phyloP scores from a whole-genome alignment of 2,888 invertebrate species.

The Cheilosia vernalis region DNA sequence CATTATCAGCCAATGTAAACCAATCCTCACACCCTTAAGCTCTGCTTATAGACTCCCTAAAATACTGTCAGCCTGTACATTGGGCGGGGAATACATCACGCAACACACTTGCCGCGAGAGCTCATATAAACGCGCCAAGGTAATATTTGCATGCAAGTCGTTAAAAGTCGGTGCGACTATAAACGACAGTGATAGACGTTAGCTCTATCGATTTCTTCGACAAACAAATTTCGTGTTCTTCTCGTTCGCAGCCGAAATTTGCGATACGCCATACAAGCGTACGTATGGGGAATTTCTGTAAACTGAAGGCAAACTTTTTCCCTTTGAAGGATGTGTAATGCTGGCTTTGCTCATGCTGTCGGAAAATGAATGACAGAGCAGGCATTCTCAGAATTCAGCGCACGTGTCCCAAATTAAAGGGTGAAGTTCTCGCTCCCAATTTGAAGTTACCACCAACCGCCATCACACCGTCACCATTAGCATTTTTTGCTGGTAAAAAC shows the following conservation, averaged over 20 bases:
- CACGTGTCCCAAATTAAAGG: slow-evolving; percentile 63
- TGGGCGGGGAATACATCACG: slow-evolving; percentile 4
- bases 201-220: slow-evolving; percentile 17
- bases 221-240: slow-evolving; percentile 34
- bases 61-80: background rate
- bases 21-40: background rate
- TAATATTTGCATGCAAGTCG: slow-evolving; percentile 53
- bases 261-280: background rate
- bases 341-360: slow-evolving; percentile 25
- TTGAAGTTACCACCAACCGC: background rate
- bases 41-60: background rate
- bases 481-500: background rate
- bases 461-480: background rate
- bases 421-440: slow-evolving; percentile 21
- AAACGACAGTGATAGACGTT: slow-evolving; percentile 42
- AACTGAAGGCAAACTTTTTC: slow-evolving; percentile 25
- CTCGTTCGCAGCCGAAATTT: background rate
- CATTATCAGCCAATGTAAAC: slow-evolving; percentile 8
- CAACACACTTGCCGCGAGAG: slow-evolving; percentile 23
- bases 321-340: slow-evolving; percentile 52
- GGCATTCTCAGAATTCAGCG: slow-evolving; percentile 43
- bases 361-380: slow-evolving; percentile 50
- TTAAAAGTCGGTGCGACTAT: slow-evolving; percentile 29
- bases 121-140: background rate
- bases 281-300: background rate